Evolutionary conservation across 1,140 invertebrate species (phyloP).

Genomic region (Drosophila varians): DNA sequence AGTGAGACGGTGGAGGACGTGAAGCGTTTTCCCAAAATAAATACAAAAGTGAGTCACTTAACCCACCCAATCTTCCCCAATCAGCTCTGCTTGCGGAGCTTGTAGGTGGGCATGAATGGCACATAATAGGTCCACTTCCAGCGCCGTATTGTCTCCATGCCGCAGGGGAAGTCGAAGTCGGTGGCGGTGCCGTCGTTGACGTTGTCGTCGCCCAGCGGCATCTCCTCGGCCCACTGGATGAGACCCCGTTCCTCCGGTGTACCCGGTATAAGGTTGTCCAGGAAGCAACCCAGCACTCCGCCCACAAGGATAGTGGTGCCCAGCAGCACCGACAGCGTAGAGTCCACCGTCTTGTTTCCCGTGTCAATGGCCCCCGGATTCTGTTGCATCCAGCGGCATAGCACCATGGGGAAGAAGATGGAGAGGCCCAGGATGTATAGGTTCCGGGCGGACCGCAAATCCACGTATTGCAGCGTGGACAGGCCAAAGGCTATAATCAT

Average conservation of each 20-base stretch:
- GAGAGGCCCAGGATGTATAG: constrained; percentile 95
- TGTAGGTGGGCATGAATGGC: constrained; percentile 89
- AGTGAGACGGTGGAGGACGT: constrained; percentile 9
- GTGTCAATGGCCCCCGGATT: constrained; percentile 88
- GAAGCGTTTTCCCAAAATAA: constrained; percentile 32
- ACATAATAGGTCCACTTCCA: constrained; percentile 87
- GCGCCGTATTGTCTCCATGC: constrained; percentile 85
- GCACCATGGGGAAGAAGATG: constrained; percentile 92
- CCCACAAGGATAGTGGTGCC: constrained; percentile 94
- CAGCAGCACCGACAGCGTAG: constrained; percentile 90
- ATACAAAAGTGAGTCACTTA: constrained; percentile 35
- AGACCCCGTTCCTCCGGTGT: constrained; percentile 88
- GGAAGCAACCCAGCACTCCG: constrained; percentile 90
- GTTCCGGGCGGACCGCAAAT: constrained; percentile 92
- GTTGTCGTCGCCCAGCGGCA: constrained; percentile 85
- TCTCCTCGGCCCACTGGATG: constrained; percentile 88
- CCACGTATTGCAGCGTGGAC: constrained; percentile 92
- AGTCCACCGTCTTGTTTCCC: constrained; percentile 88
- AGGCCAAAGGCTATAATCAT: constrained; percentile 93
- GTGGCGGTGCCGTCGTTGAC: constrained; percentile 84
- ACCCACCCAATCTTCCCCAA: not conserved
- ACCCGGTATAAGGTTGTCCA: constrained; percentile 95
- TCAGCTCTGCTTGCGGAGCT: constrained; percentile 75
- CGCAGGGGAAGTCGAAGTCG: constrained; percentile 90
- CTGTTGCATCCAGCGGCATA: constrained; percentile 90